Base-by-base conservation (phyloP, 2,113 vertebrate species). In the Tupaia chinensis region DNA sequence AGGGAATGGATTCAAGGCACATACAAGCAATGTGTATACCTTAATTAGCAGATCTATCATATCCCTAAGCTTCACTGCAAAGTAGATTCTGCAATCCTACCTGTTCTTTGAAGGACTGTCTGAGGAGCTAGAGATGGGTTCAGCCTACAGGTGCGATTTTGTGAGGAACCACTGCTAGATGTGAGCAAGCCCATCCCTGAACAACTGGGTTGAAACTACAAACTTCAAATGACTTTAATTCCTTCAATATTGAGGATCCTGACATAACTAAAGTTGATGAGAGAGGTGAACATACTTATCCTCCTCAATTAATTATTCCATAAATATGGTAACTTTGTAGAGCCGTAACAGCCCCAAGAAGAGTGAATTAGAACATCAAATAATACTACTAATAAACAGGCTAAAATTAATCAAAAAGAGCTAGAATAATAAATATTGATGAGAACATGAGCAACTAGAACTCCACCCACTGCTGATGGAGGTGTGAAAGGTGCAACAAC, bases 381-480 rank as follows among this genome's bases (percentile, higher is more conserved):
- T 34, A 34, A 11, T 22, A 80, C 54, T 15, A 88, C 29, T 63
- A 56, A 80, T 1, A 1, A 2, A 17, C 16, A 93, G 25, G 17
- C 27, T 13, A 66, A 80, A 27, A 17, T 66, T 22, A 60, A 17
- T 73, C 27, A 60, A 34, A 54, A 66, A 79, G 25, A 73, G 7
- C 20, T 8, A 22, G 70, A 27, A 1, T 13, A 27, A 25, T 66
- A 80, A 22, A 19, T 11, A 7, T 8, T 7, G 17, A 34, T 3
- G 1, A 29, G 32, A 15, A 9, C 25, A 5, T 5, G 16, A 80
- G n/a, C 44, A 68, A 27, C 60, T 61, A 15, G 17, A 34, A 1
- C 0, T 0, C n/a, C 22, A 0, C 19, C 17, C 14, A 0, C 27
- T 44, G 27, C 32, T 27, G 1, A 27, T 77, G 56, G 69, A 9